phyloP scores from a whole-genome alignment of 2,113 vertebrate species.

The Melanerpes aurifrons region DNA sequence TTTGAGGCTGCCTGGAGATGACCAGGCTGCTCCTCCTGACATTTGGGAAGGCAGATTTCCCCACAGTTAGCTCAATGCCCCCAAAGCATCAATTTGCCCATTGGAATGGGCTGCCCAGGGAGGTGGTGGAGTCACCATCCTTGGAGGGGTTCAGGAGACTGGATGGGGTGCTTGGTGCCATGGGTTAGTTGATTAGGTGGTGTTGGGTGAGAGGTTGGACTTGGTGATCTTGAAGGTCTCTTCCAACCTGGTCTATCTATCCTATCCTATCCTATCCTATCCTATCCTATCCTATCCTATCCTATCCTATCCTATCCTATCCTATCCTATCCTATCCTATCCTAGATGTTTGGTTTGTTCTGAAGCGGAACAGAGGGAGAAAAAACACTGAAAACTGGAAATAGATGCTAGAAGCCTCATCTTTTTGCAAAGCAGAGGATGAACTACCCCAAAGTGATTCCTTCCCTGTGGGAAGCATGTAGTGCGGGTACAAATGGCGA shows the following conservation, averaged over 20 bases:
- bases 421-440: not conserved
- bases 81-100: not conserved
- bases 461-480: rapidly evolving
- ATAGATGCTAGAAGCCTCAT: not conserved
- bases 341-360: not conserved
- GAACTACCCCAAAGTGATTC: not conserved
- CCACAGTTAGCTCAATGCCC: not conserved
- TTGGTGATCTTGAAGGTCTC: too few species aligned
- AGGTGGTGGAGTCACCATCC: too few species aligned
- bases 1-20: not conserved
- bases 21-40: not conserved
- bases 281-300: too few species aligned
- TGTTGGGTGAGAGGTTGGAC: too few species aligned
- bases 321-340: too few species aligned
- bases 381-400: not conserved
- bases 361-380: not conserved
- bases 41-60: not conserved
- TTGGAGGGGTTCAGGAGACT: too few species aligned
- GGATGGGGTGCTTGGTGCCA: too few species aligned
- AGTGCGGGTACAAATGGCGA: not conserved
- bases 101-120: too few species aligned
- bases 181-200: too few species aligned
- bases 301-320: too few species aligned
- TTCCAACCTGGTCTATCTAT: too few species aligned
- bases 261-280: too few species aligned